These are phyloP conservation scores for Pelochelys cantorii DNA, from an alignment of 2,797 vertebrate genomes.

Conservation along the genomic window DNA sequence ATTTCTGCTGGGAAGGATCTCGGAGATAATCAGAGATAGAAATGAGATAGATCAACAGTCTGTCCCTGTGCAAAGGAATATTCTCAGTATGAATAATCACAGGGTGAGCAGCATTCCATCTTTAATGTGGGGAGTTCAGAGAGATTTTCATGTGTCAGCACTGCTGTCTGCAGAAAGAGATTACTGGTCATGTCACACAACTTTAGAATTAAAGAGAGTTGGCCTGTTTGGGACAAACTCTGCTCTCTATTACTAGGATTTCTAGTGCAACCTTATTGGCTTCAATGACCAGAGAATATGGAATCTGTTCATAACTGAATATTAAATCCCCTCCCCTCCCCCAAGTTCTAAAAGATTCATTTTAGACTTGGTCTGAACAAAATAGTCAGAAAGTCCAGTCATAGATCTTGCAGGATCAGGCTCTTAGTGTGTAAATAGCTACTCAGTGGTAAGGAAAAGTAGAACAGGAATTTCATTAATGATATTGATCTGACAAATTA, in stretches of 20 bases:
- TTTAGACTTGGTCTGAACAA: background rate
- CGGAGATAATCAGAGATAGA: too few relatives aligned
- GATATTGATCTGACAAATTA: conserved; percentile 35
- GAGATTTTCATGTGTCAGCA: rapidly evolving
- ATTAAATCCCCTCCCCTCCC: background rate
- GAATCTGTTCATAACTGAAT: background rate
- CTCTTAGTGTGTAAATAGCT: background rate
- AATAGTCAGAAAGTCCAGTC: background rate
- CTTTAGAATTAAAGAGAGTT: conserved; percentile 11
- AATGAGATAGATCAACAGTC: too few relatives aligned
- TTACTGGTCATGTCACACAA: background rate
- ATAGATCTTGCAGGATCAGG: background rate
- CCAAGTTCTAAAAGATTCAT: background rate
- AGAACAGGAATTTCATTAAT: background rate
- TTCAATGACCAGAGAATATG: background rate
- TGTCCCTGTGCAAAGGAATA: background rate
- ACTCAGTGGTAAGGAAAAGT: conserved; percentile 30
- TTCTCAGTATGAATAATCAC: background rate
- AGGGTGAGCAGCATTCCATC: background rate
- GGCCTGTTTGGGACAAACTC: background rate
- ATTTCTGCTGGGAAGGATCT: background rate
- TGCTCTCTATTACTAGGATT: background rate
- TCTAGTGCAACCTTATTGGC: background rate
- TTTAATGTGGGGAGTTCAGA: background rate
- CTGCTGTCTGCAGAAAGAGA: background rate